These are phyloP conservation scores for Oikopleura dioica DNA, from an alignment of 23 tunicate genomes.

Conservation along the genomic window DNA sequence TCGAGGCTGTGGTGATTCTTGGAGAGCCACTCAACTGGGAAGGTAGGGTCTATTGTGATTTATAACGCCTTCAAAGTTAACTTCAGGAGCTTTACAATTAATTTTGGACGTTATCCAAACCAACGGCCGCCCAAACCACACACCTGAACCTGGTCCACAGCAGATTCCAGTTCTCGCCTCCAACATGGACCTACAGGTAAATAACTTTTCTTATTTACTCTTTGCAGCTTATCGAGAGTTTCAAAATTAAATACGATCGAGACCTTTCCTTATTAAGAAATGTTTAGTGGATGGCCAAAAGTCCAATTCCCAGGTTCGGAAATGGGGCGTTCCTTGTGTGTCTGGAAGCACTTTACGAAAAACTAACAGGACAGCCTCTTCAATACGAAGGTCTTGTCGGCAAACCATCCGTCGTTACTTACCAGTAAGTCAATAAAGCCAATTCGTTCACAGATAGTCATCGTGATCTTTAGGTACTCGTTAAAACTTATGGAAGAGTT, in stretches of 20 bases:
- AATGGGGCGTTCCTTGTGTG: slow-evolving; percentile 89
- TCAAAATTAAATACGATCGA: too few species aligned
- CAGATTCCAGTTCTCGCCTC: slow-evolving; percentile 81
- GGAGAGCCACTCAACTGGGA: slow-evolving; percentile 71
- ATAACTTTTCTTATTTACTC: not conserved
- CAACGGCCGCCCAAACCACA: slow-evolving; percentile 56
- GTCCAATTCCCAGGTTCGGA: slow-evolving; percentile 73
- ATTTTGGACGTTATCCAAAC: slow-evolving; percentile 58
- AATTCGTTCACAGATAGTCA: too few species aligned
- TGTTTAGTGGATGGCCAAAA: slow-evolving; percentile 79
- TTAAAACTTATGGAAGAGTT: slow-evolving; percentile 60
- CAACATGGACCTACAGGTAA: slow-evolving; percentile 47
- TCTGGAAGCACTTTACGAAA: slow-evolving; percentile 61
- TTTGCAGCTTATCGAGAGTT: too few species aligned
- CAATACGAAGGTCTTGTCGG: slow-evolving; percentile 63
- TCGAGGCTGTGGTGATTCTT: slow-evolving; percentile 65
- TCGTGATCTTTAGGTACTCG: slow-evolving; percentile 33
- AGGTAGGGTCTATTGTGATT: not conserved
- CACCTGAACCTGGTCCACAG: slow-evolving; percentile 12
- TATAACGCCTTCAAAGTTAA: not conserved
- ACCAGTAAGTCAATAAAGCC: slow-evolving; percentile 42
- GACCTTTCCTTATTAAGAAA: not conserved
- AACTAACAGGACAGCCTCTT: slow-evolving; percentile 44
- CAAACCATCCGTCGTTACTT: slow-evolving; percentile 73
- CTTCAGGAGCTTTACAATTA: slow-evolving; percentile 31